Evolutionary conservation across 2,888 invertebrate genomes (phyloP), one percentile per base, ranked within the genome.

Genomic region (Anarsia innoxiella): DNA sequence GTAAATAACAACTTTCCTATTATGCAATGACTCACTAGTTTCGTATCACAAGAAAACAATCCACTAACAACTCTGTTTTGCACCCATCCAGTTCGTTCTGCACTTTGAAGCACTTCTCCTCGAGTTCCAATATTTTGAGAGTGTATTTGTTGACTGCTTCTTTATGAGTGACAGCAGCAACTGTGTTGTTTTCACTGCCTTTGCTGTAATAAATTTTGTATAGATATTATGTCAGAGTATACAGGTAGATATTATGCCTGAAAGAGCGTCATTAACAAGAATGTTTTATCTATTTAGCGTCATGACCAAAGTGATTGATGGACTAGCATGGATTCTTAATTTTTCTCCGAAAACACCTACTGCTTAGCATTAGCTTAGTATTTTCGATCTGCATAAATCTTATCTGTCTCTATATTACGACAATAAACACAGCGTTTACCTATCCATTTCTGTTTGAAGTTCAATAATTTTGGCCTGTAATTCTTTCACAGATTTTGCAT

Each of bases 51-150:
- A 10, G n/a, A n/a, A 26, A 34, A 34, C 6, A 14, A 31, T 31
- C 13, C 19, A 76, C 89, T 72, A 79, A 90, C 67, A 89, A 59
- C 42, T 88, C 83, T 33, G 68, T 49, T 66, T 77, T 73, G 49
- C 64, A 64, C 41, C 68, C 66, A 49, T 73, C 83, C 47, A 86
- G 45, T 53, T 80, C 71, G 68, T 70, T 77, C 67, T 79, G 66
- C 31, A 75, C 45, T 48, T 66, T 74, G 46, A 86, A 83, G 51
- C 72, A 75, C 44, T 70, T 69, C 15, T 80, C 75, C 61, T 84
- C 77, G 13, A 80, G 56, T 39, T 75, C 69, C 8, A 66, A 53
- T 23, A 74, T 70, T 64, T 77, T 80, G 13, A 70, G 53, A 2
- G 77, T 65, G 53, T 87, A 86, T 59, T 86, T 83, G 46, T 51